phyloP scores from a whole-genome alignment of 2,113 vertebrate genomes.

The Vireo altiloquus region DNA sequence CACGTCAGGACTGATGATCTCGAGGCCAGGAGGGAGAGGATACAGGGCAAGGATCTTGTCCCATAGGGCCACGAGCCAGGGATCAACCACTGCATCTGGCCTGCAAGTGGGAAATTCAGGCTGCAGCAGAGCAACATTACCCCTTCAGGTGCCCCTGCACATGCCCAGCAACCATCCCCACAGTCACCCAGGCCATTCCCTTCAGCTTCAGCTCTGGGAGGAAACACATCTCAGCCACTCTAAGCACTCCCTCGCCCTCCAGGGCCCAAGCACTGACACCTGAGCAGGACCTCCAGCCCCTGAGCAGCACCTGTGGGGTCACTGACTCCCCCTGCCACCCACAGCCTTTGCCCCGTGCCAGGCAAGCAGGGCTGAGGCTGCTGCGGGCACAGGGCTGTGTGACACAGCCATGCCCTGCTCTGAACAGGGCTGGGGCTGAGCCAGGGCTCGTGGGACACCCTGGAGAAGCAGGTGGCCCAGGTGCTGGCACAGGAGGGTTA shows the following conservation, averaged over 20 bases:
- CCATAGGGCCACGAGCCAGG: slow-evolving; percentile 88
- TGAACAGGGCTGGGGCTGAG: neutral
- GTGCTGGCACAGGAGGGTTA: neutral
- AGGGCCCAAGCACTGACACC: neutral
- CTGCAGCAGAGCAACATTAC: neutral
- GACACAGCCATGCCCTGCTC: neutral
- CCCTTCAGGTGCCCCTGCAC: neutral
- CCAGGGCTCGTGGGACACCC: neutral
- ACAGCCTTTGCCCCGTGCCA: fast-evolving
- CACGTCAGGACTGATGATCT: slow-evolving; percentile 69
- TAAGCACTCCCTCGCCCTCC: fast-evolving
- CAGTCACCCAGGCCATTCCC: neutral
- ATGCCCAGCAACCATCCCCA: neutral
- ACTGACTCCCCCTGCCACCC: fast-evolving
- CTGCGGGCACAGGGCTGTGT: neutral
- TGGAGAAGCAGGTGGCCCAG: neutral
- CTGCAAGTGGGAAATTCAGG: slow-evolving; percentile 51
- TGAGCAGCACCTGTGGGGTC: fast-evolving
- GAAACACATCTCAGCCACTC: neutral
- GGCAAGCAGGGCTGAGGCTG: neutral
- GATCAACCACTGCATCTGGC: slow-evolving; percentile 87
- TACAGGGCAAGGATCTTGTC: slow-evolving; percentile 73
- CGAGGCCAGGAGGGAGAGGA: slow-evolving; percentile 67
- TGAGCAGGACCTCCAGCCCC: neutral
- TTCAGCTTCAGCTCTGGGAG: neutral